Percentiles rank a stretch among this genome's conserved stretches.
These are phyloP conservation scores for Pelobates fuscus DNA, from an alignment of 2,113 vertebrate genomes.

Conservation along the genomic window DNA sequence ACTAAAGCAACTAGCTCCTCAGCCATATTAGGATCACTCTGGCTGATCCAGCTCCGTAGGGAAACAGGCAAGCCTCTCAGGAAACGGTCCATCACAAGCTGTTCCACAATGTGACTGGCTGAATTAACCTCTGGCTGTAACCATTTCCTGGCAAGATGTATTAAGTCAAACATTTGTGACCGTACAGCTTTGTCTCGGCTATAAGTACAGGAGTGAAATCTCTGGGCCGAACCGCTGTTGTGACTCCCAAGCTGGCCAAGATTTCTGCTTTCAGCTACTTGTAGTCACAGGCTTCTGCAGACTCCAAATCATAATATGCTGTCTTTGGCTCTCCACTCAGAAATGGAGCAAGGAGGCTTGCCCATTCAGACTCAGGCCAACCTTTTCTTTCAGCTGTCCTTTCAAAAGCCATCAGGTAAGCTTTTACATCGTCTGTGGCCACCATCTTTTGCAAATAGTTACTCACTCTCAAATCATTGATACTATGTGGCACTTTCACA, in stretches of 20 bases:
- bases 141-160: too few relatives aligned
- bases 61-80: background rate
- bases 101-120: too few relatives aligned
- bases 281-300: background rate
- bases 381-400: too few relatives aligned
- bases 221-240: background rate
- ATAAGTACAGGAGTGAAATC: background rate
- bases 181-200: background rate
- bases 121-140: too few relatives aligned
- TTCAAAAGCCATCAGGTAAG: too few relatives aligned
- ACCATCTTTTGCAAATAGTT: too few relatives aligned
- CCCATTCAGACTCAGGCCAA: too few relatives aligned
- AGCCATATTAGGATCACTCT: background rate
- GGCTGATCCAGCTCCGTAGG: background rate
- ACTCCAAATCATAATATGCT: too few relatives aligned
- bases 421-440: too few relatives aligned
- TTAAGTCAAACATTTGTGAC: too few relatives aligned
- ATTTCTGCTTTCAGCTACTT: too few relatives aligned
- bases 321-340: background rate
- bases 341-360: background rate
- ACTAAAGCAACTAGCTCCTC: background rate
- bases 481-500: background rate
- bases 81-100: too few relatives aligned
- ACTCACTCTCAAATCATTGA: background rate
- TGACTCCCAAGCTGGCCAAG: background rate